Conservation (phyloP, 2,888 invertebrate genomes). For the Pammene aurita region DNA sequence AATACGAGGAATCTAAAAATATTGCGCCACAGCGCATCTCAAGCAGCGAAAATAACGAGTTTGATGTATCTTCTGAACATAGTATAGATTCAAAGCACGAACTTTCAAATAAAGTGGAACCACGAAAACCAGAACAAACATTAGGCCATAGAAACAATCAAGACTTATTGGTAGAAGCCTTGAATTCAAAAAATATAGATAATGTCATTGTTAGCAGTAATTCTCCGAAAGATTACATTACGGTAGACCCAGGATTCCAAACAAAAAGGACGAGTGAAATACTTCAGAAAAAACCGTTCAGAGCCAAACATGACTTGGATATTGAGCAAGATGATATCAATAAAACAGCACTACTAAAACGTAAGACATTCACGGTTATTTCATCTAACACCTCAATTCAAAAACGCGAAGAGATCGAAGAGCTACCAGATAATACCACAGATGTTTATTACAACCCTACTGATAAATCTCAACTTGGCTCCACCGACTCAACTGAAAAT, state of each 20-base stretch:
- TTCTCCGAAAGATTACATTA: background rate
- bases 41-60: slow-evolving; percentile 17
- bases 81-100: slow-evolving; percentile 7
- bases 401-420: slow-evolving; percentile 27
- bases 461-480: background rate
- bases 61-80: slow-evolving; percentile 13
- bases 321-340: slow-evolving; percentile 23
- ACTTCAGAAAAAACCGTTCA: slow-evolving; percentile 18
- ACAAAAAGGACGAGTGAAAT: slow-evolving; percentile 16
- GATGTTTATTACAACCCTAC: background rate
- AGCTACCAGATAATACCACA: slow-evolving; percentile 8
- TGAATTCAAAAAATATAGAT: background rate
- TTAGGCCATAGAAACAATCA: background rate
- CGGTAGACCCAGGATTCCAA: background rate
- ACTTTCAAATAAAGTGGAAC: background rate
- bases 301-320: slow-evolving; percentile 1
- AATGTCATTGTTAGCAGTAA: background rate
- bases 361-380: slow-evolving; percentile 26
- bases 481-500: background rate
- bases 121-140: background rate
- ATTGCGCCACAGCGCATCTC: background rate
- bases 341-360: slow-evolving; percentile 21
- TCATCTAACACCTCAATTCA: slow-evolving; percentile 25
- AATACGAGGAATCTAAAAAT: background rate
- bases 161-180: too few relatives aligned